These are phyloP conservation scores for Cricetomys ansorgei DNA, from an alignment of 2,113 vertebrate species.

Conservation along the genomic window DNA sequence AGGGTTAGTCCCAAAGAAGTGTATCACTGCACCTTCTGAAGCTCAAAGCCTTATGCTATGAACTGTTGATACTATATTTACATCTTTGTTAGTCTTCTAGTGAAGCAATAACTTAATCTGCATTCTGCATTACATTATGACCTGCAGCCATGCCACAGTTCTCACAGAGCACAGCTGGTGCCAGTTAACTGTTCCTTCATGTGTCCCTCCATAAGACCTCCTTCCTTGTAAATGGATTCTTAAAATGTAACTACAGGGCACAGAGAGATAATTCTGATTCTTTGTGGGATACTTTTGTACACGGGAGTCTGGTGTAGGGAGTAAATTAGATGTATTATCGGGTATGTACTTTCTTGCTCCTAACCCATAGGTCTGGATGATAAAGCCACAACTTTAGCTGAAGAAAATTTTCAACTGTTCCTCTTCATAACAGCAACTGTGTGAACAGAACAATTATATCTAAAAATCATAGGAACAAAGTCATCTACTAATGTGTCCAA, in stretches of 20 bases:
- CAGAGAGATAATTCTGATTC: background rate
- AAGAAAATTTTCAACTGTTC: conserved; percentile 27
- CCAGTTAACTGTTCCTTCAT: background rate
- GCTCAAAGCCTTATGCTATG: background rate
- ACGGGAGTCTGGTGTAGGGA: background rate
- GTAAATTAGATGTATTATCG: background rate
- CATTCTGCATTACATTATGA: background rate
- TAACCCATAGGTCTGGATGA: background rate
- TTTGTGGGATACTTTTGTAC: background rate
- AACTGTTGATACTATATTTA: background rate
- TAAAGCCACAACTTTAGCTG: background rate
- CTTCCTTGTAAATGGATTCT: too few relatives aligned
- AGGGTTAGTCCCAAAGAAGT: background rate
- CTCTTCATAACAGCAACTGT: background rate
- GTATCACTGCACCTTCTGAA: background rate
- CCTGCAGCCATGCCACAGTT: background rate
- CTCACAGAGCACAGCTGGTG: background rate
- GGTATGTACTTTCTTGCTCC: background rate
- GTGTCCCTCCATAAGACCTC: conserved; percentile 7
- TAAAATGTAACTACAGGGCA: background rate
- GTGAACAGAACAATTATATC: background rate
- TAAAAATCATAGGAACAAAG: conserved; percentile 16
- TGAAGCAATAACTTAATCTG: conserved; percentile 19
- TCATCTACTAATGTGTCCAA: conserved; percentile 20
- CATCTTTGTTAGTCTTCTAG: background rate